Conservation (phyloP, 2,113 vertebrate species). For the Rhinoderma darwinii region DNA sequence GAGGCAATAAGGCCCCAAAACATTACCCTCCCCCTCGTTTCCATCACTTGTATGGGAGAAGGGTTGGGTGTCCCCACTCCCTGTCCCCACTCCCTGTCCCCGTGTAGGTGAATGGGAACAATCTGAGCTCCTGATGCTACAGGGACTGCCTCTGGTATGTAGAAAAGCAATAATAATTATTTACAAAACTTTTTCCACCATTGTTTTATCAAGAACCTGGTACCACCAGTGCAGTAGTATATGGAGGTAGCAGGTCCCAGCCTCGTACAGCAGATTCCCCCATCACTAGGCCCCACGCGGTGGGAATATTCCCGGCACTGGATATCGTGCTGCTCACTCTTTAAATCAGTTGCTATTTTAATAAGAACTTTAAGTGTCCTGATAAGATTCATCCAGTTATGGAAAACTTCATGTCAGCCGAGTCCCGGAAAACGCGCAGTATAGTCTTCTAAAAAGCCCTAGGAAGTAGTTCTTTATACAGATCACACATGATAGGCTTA, state of each 20-base stretch:
- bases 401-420: not conserved
- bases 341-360: conserved; percentile 31
- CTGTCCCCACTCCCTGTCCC: no score
- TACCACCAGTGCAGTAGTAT: no score
- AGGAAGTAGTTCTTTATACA: not conserved
- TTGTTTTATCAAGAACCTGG: no score
- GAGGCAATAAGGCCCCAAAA: no score
- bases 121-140: no score
- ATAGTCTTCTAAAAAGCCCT: not conserved
- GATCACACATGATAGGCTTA: not conserved
- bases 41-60: no score
- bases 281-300: not conserved
- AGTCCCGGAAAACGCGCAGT: not conserved
- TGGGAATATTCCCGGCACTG: not conserved
- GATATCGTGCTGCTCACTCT: not conserved
- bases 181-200: no score
- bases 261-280: not conserved
- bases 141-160: no score
- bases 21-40: no score
- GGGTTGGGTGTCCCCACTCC: no score
- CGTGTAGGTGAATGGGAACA: no score
- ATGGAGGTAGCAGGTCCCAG: not conserved
- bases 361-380: conserved; percentile 35
- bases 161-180: no score
- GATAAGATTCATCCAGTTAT: conserved; percentile 39